These are phyloP conservation scores for Hippocampus zosterae DNA, from an alignment of 2,113 vertebrate genomes.

Conservation along the genomic window DNA sequence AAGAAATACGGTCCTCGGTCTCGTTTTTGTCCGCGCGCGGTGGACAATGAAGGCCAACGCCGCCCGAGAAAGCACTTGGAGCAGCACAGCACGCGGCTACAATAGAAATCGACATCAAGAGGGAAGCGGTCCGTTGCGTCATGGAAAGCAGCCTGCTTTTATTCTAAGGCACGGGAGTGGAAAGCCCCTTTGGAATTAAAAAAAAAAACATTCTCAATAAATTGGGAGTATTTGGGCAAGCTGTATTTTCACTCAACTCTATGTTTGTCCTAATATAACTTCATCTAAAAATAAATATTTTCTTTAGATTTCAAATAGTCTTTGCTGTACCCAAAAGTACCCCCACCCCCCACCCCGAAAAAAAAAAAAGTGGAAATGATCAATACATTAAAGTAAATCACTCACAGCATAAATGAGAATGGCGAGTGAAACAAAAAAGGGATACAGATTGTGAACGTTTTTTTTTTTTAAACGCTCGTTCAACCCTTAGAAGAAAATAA, in stretches of 20 bases:
- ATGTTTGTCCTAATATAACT: slow-evolving; percentile 57
- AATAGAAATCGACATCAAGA: neutral
- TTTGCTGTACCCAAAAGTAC: slow-evolving; percentile 50
- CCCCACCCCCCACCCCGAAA: slow-evolving; percentile 60
- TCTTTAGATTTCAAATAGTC: slow-evolving; percentile 65
- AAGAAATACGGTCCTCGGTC: slow-evolving; percentile 17
- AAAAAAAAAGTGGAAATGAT: slow-evolving; percentile 53
- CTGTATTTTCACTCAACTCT: slow-evolving; percentile 24
- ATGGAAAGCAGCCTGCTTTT: slow-evolving; percentile 12
- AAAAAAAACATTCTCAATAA: slow-evolving; percentile 29
- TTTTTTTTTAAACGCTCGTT: slow-evolving; percentile 41
- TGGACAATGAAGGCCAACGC: slow-evolving; percentile 2
- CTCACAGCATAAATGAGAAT: slow-evolving; percentile 40
- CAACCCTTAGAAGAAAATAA: slow-evolving; percentile 50
- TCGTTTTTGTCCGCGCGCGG: slow-evolving; percentile 13
- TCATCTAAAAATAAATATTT: slow-evolving; percentile 80
- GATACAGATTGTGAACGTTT: slow-evolving; percentile 58
- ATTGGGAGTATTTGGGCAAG: slow-evolving; percentile 31
- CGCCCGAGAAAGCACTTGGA: slow-evolving; percentile 9
- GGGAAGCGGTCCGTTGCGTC: slow-evolving; percentile 6
- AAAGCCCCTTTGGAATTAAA: neutral
- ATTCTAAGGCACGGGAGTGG: slow-evolving; percentile 44
- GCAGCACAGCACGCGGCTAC: neutral
- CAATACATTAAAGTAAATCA: slow-evolving; percentile 50
- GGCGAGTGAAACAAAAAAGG: slow-evolving; percentile 64